Evolutionary conservation across 2,797 vertebrate genomes (phyloP), one percentile per base, ranked within the genome.

Genomic region (Clarias laeviceps): DNA sequence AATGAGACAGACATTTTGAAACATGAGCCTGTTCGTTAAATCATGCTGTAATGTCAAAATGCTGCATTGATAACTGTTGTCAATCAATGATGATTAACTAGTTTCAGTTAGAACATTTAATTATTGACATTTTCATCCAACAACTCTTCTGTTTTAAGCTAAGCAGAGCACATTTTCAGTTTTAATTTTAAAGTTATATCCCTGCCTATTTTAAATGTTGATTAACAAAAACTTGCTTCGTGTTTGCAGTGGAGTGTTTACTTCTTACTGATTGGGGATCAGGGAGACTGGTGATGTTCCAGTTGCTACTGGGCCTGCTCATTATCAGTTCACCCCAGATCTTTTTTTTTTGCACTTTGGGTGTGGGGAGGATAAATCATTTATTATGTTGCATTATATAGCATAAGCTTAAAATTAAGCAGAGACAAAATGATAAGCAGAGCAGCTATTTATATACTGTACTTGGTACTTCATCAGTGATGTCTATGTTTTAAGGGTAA

Each of bases 251-350:
- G 78, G 73, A 84, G 84, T 85, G 85, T 88, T 87, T 86, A 85
- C 74, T 85, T 88, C 87, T 86, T 87, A 85, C 85, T 88, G 88
- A 90, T 87, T 89, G 76, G 84, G 84, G 77, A 87, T 86, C 78
- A 87, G 86, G 86, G 72, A 86, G 70, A 83, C 80, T 87, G 85
- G 89, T 88, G 83, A 83, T 82, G 77, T 84, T 89, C 86, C 88
- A 87, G 87, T 87, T 56, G 76, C 84, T 89, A 88, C 85, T 84
- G 89, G 77, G 70, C 79, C 82, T 90, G 82, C 86, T 87, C 88
- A 82, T 80, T 90, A 90, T 90, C 89, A 90, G 87, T 89, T 86
- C 77, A 87, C 87, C 79, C 76, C 88, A 90, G 87, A 88, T 85
- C 87, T 80, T 85, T 80, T 86, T 70, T 87, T 86, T 88, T 61